These are phyloP conservation scores for Antechinus flavipes DNA, from an alignment of 2,113 vertebrate genomes.

Conservation along the genomic window DNA sequence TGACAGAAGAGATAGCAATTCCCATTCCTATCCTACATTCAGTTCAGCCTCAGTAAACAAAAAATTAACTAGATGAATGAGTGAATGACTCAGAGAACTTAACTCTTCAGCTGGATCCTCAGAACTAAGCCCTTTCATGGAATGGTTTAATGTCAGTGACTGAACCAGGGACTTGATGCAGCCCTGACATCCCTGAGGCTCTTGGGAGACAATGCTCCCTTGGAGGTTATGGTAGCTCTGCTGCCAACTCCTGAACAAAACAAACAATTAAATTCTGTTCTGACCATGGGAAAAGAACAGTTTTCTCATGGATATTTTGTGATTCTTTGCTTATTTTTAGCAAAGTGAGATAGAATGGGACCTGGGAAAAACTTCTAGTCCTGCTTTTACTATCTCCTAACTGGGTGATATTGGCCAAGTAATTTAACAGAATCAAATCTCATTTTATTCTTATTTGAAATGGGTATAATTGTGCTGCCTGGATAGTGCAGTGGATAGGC, in stretches of 20 bases:
- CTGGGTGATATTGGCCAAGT: neutral
- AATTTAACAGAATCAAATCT: neutral
- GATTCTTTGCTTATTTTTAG: neutral
- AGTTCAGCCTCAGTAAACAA: neutral
- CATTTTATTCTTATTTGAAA: neutral
- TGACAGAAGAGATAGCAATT: neutral
- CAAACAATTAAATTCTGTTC: neutral
- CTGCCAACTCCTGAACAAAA: neutral
- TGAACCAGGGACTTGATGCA: neutral
- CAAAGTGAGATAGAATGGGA: neutral
- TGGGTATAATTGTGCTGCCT: neutral
- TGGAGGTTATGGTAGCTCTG: neutral
- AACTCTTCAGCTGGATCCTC: neutral
- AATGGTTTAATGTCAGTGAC: neutral
- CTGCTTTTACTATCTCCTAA: neutral
- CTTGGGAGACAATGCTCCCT: neutral
- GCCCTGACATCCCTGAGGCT: too few species aligned
- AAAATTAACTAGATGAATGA: neutral
- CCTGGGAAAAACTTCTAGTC: neutral
- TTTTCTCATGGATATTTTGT: neutral
- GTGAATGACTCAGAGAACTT: neutral
- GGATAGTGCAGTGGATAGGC: too few species aligned
- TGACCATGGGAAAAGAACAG: neutral
- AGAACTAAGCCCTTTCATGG: neutral
- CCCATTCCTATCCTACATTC: neutral